These are phyloP conservation scores for Aphelenchoides bicaudatus DNA, from an alignment of 2,888 invertebrate species.

Conservation along the genomic window DNA sequence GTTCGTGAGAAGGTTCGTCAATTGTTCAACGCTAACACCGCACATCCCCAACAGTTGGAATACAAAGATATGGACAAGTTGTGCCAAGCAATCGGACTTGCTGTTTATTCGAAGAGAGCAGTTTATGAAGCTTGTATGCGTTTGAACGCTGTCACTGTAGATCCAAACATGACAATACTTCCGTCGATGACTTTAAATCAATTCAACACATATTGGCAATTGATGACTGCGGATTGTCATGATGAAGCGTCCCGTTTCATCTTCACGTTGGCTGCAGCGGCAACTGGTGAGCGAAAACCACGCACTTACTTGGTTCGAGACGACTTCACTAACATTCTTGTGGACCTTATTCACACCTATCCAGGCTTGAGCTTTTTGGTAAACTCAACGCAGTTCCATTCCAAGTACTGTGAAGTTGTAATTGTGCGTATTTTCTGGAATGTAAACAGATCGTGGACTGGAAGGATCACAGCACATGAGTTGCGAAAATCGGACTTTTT, in stretches of 20 bases:
- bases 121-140: constrained; percentile 70
- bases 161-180: no score
- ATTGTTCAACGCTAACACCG: constrained; percentile 43
- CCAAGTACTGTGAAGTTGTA: constrained; percentile 94
- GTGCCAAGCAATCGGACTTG: constrained; percentile 80
- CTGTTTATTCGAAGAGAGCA: constrained; percentile 95
- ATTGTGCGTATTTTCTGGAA: constrained; percentile 95
- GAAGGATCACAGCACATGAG: constrained; percentile 81
- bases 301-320: constrained; percentile 69
- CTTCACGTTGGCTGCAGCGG: constrained; percentile 68
- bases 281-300: constrained; percentile 16
- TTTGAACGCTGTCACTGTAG: constrained; percentile 6
- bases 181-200: constrained; percentile 41
- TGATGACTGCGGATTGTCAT: constrained; percentile 52
- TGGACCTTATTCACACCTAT: constrained; percentile 84
- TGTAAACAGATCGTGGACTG: constrained; percentile 94
- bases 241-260: constrained; percentile 64
- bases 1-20: constrained; percentile 44
- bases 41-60: constrained; percentile 35
- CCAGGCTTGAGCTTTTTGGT: constrained; percentile 86
- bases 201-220: constrained; percentile 41
- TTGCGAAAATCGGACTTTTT: constrained; percentile 77
- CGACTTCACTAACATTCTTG: constrained; percentile 79
- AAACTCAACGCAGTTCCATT: constrained; percentile 97
- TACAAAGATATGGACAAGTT: constrained; percentile 47